Percentiles rank a stretch among this genome's conserved stretches.
phyloP scores from a whole-genome alignment of 2,797 vertebrate genomes.

The Phoxinus dragarum region DNA sequence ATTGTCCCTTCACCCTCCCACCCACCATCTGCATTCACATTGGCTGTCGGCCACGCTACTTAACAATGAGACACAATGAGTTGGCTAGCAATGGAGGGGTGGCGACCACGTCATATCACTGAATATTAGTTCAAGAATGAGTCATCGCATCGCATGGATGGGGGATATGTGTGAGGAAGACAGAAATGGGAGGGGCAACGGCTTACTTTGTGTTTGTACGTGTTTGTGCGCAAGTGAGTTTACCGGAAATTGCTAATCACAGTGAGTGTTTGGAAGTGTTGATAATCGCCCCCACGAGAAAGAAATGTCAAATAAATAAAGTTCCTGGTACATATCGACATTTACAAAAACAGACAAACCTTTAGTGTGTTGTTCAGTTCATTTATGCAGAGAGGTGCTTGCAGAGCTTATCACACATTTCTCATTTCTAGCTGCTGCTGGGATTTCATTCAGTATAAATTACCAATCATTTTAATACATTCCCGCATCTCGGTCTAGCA shows the following conservation, averaged over 20 bases:
- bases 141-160: conserved; percentile 53
- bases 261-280: conserved; percentile 44
- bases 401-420: conserved; percentile 21
- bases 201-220: background rate
- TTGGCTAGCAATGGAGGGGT: conserved; percentile 47
- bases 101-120: conserved; percentile 45
- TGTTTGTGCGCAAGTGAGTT: background rate
- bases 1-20: conserved; percentile 56
- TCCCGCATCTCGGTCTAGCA: conserved; percentile 37
- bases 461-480: conserved; percentile 64
- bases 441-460: conserved; percentile 39
- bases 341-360: conserved; percentile 43
- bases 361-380: background rate
- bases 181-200: background rate
- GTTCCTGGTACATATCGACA: conserved; percentile 21
- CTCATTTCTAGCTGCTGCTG: background rate
- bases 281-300: conserved; percentile 46
- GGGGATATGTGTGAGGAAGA: conserved; percentile 47
- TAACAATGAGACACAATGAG: conserved; percentile 61
- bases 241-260: conserved; percentile 56
- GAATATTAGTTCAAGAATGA: conserved; percentile 56
- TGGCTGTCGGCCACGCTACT: conserved; percentile 68
- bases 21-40: conserved; percentile 63
- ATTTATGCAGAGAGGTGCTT: conserved; percentile 25
- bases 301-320: conserved; percentile 42